Evolutionary conservation across 2,113 vertebrate species (phyloP).

Genomic region (Typhlomys cinereus): DNA sequence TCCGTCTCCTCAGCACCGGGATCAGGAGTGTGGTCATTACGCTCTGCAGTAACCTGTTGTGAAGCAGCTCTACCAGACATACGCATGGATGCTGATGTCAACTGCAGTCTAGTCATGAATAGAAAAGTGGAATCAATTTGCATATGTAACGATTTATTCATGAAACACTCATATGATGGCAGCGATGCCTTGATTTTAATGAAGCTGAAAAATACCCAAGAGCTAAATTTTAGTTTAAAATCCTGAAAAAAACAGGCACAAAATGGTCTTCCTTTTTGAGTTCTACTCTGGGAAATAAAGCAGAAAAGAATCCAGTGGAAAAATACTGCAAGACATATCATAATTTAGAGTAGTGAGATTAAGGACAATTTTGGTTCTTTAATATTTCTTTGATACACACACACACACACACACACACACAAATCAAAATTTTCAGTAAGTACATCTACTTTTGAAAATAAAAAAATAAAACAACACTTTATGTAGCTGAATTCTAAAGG

Average conservation of each 20-base stretch:
- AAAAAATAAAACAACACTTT: neutral
- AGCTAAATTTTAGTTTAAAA: neutral
- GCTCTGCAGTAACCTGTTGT: neutral
- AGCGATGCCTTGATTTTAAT: neutral
- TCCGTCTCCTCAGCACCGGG: neutral
- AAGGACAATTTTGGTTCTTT: slow-evolving; percentile 28
- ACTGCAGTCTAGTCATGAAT: slow-evolving; percentile 1
- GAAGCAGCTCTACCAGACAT: neutral
- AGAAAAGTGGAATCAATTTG: slow-evolving; percentile 39
- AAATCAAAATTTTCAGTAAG: neutral
- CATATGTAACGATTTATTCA: slow-evolving; percentile 53
- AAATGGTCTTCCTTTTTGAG: neutral
- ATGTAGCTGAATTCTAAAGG: neutral
- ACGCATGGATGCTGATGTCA: neutral
- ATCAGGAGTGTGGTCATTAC: neutral
- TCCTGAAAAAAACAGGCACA: neutral
- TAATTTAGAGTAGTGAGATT: slow-evolving; percentile 4
- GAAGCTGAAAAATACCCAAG: neutral
- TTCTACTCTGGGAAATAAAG: neutral
- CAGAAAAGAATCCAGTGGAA: neutral
- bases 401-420: neutral
- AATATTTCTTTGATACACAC: neutral
- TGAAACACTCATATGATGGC: neutral
- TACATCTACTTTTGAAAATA: neutral
- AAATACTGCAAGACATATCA: slow-evolving; percentile 20